These are phyloP conservation scores for Xiphorhynchus erythropygius DNA, from an alignment of 2,797 vertebrate species.

Conservation along the genomic window DNA sequence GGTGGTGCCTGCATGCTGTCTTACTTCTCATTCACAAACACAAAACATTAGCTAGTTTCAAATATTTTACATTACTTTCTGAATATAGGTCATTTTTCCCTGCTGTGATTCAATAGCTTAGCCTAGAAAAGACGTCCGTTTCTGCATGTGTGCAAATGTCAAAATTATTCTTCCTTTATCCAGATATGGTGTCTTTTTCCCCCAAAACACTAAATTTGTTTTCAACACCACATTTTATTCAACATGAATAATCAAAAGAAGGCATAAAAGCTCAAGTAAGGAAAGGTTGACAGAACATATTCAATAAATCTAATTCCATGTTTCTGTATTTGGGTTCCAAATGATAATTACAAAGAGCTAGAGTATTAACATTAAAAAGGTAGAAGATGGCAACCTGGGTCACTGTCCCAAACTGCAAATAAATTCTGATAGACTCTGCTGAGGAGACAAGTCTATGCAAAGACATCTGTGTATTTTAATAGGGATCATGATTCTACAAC, in stretches of 20 bases:
- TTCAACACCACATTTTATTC: not conserved
- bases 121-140: not conserved
- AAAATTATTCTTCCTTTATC: not conserved
- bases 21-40: not conserved
- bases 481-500: not conserved
- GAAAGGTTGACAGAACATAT: not conserved
- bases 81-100: not conserved
- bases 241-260: not conserved
- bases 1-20: too few species aligned
- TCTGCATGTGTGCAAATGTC: not conserved
- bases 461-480: conserved; percentile 11
- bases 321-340: not conserved
- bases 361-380: not conserved
- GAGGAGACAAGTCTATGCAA: not conserved
- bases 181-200: not conserved
- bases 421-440: not conserved
- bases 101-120: not conserved
- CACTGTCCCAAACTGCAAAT: not conserved
- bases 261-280: not conserved
- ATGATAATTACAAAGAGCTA: not conserved
- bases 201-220: not conserved
- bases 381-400: not conserved
- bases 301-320: not conserved
- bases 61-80: not conserved
- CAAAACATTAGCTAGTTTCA: not conserved